Base-by-base conservation (phyloP, 2,113 vertebrate species). In the Urocynchramus pylzowi region DNA sequence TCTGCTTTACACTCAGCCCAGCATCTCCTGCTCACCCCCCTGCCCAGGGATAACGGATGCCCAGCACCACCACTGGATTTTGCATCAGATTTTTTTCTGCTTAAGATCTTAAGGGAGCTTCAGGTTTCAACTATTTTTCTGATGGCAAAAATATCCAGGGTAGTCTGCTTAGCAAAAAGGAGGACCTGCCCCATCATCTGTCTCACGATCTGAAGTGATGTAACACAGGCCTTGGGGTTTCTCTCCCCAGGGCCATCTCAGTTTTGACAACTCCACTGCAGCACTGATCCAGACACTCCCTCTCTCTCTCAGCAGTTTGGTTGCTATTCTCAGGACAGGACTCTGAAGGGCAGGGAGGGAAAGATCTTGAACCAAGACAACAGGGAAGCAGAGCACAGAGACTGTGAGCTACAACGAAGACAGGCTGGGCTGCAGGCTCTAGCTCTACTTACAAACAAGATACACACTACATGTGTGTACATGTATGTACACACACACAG, bases 401-500 rank as follows among this genome's bases (percentile, higher is more conserved):
- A 42, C 35, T 16, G 24, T 22, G 31, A 93, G 41, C 49, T 79
- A 44, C 33, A 39, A 24, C 0, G 4, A 39, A n/a, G 44, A 52
- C 37, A 69, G 1, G 5, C 33, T 63, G 1, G 2, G 39, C 41
- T 75, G 49, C 61, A 33, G 11, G 42, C 50, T 67, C 42, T 50
- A 0, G 0, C 28, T 85, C 27, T n/a, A 37, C 16, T 3, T 27
- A 15, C 9, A 35, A 16, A 71, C 12, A 47, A 57, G 37, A 65
- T 8, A 61, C 0, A 50, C 4, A 23, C 35, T 49, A 37, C 44
- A 28, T 44, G 41, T 44, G 17, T 56, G 50, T 57, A 6, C 30
- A n/a, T 4, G 24, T 50, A 44, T 11, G 5, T 5, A 41, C 1
- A 39, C 14, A 82, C 21, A 78, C 21, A 61, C 3, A 81, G 0